Evolutionary conservation across 2,888 invertebrate species (phyloP).

Genomic region (Troides aeacus): DNA sequence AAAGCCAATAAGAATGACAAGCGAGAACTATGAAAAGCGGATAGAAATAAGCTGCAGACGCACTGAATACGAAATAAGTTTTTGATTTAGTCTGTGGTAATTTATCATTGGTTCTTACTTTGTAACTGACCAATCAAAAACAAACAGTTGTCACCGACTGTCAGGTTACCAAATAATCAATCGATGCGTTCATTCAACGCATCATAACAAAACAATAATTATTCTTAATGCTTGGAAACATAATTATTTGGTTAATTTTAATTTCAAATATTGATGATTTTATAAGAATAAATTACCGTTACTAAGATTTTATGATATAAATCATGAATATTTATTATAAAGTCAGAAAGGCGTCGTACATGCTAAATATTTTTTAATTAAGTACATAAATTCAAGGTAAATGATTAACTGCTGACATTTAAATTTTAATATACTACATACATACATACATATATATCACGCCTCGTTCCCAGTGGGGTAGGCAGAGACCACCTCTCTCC

Average conservation of each 20-base stretch:
- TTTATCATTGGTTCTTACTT: slow-evolving; percentile 26
- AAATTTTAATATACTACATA: too few relatives aligned
- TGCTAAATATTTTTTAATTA: too few relatives aligned
- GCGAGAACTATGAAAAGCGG: slow-evolving; percentile 23
- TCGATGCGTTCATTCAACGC: not conserved
- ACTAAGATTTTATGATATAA: too few relatives aligned
- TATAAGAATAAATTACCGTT: too few relatives aligned
- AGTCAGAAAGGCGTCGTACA: too few relatives aligned
- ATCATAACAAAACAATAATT: not conserved
- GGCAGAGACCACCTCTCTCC: too few relatives aligned
- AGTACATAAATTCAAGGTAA: too few relatives aligned
- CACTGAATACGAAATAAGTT: slow-evolving; percentile 26
- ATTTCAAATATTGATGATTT: too few relatives aligned
- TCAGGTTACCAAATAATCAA: slow-evolving; percentile 49
- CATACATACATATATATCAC: too few relatives aligned
- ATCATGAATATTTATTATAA: too few relatives aligned
- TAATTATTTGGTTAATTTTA: not conserved
- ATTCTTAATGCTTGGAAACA: not conserved
- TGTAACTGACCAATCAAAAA: slow-evolving; percentile 68
- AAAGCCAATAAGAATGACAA: slow-evolving; percentile 31
- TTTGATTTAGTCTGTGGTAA: slow-evolving; percentile 32
- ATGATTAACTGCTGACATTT: too few relatives aligned
- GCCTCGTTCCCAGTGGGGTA: too few relatives aligned
- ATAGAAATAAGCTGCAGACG: slow-evolving; percentile 11
- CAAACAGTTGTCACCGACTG: slow-evolving; percentile 63